A percentile compares a stretch with the other conserved stretches of the same genome.
Evolutionary conservation across 37 sponge, comb jelly and placozoan genomes (phyloP).

Genomic region (Tethya wilhelma): DNA sequence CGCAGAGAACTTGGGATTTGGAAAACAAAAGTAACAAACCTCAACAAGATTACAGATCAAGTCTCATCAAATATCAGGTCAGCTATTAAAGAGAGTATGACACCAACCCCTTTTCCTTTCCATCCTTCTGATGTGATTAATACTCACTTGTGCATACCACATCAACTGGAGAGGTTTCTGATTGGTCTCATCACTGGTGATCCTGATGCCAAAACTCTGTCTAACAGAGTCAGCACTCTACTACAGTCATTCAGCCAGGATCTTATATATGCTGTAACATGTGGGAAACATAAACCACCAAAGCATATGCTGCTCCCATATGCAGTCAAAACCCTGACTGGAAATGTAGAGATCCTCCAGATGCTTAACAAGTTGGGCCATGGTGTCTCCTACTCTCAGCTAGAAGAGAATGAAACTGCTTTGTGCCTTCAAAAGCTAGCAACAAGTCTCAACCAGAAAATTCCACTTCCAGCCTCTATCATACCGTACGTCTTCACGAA

Average conservation of each 20-base stretch:
- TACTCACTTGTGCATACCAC: too few species aligned
- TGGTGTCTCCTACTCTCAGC: neutral
- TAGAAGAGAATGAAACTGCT: conserved; percentile 5
- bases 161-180: neutral
- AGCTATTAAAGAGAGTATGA: neutral
- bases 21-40: conserved; percentile 9
- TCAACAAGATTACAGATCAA: conserved; percentile 3
- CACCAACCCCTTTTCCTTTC: neutral
- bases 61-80: conserved; percentile 6
- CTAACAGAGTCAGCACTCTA: conserved; percentile 1
- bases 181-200: neutral
- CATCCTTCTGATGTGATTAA: conserved; percentile 5
- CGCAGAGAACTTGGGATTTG: conserved; percentile 8
- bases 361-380: neutral
- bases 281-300: conserved; percentile 2
- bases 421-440: conserved; percentile 7
- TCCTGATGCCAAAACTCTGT: neutral
- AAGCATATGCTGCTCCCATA: conserved; percentile 5
- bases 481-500: too few species aligned
- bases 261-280: too few species aligned
- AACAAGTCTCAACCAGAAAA: conserved; percentile 2
- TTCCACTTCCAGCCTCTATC: conserved; percentile 13
- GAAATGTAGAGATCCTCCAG: conserved; percentile 2
- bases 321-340: too few species aligned
- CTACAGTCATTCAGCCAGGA: conserved; percentile 5